Conservation (phyloP, 2,888 invertebrate species). For the Scotopteryx bipunctaria region DNA sequence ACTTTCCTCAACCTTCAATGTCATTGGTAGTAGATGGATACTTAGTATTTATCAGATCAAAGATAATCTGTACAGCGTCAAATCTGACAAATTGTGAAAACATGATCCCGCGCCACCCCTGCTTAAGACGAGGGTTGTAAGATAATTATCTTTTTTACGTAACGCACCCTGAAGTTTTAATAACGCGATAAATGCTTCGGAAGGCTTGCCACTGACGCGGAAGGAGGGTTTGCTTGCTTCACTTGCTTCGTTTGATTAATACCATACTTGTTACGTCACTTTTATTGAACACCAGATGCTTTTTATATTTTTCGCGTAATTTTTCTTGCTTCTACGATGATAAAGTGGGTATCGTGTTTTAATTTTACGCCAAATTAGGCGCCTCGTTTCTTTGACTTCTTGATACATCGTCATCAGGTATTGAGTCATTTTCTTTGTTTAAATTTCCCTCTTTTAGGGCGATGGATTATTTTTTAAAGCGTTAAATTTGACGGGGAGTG, state of each 20-base stretch:
- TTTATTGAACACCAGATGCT: slow-evolving; percentile 75
- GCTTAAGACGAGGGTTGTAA: slow-evolving; percentile 77
- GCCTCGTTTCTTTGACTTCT: slow-evolving; percentile 54
- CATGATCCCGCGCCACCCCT: slow-evolving; percentile 60
- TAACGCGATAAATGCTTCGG: slow-evolving; percentile 81
- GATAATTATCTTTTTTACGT: slow-evolving; percentile 83
- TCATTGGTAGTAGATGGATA: no score
- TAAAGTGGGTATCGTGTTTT: slow-evolving; percentile 63
- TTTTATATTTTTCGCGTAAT: slow-evolving; percentile 71
- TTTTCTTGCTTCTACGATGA: slow-evolving; percentile 53
- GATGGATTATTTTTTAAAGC: slow-evolving; percentile 68
- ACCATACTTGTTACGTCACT: slow-evolving; percentile 64
- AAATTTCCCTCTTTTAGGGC: slow-evolving; percentile 33
- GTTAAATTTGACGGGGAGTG: slow-evolving; percentile 57
- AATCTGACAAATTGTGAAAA: slow-evolving; percentile 21
- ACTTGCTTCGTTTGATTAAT: slow-evolving; percentile 59
- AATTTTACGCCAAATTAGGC: slow-evolving; percentile 72
- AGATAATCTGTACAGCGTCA: slow-evolving; percentile 5
- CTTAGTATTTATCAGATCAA: neutral
- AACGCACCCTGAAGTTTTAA: slow-evolving; percentile 76
- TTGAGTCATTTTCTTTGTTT: slow-evolving; percentile 35
- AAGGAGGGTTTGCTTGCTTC: slow-evolving; percentile 45
- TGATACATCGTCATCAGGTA: slow-evolving; percentile 49
- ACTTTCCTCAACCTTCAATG: no score
- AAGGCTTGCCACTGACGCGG: slow-evolving; percentile 80